Percentiles rank a stretch among this genome's conserved stretches.
phyloP scores from a whole-genome alignment of 2,888 invertebrate genomes.

The Ectropis crepuscularia region DNA sequence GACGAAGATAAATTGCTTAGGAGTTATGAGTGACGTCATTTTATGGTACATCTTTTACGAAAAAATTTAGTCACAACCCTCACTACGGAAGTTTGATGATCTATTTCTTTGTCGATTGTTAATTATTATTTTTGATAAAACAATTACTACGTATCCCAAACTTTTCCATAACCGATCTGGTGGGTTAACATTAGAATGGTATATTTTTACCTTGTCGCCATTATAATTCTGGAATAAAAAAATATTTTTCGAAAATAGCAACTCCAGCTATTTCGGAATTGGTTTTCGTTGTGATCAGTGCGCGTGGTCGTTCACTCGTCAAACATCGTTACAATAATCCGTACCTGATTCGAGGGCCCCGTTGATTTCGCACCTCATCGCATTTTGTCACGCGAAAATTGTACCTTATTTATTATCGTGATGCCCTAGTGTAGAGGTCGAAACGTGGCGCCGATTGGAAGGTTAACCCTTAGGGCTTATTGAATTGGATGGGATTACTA shows the following conservation, averaged over 20 bases:
- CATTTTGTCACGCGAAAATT: slow-evolving; percentile 30
- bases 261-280: not conserved
- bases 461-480: not conserved
- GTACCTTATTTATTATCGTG: slow-evolving; percentile 25
- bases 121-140: too few relatives aligned
- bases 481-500: not conserved
- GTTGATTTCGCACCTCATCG: slow-evolving; percentile 40
- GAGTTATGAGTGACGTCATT: too few relatives aligned
- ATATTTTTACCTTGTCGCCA: too few relatives aligned
- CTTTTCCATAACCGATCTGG: too few relatives aligned
- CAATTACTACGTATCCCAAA: too few relatives aligned
- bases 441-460: not conserved
- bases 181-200: too few relatives aligned
- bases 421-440: slow-evolving; percentile 8
- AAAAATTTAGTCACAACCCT: too few relatives aligned
- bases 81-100: too few relatives aligned
- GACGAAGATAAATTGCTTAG: too few relatives aligned
- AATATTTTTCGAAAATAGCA: not conserved
- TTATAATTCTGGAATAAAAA: too few relatives aligned
- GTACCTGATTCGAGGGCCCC: slow-evolving; percentile 31
- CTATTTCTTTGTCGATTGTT: too few relatives aligned
- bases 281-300: slow-evolving; percentile 33
- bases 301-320: slow-evolving; percentile 39
- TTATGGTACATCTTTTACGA: too few relatives aligned
- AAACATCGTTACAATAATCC: slow-evolving; percentile 42